These are phyloP conservation scores for Asobara japonica DNA, from an alignment of 1,140 invertebrate genomes.

Conservation along the genomic window DNA sequence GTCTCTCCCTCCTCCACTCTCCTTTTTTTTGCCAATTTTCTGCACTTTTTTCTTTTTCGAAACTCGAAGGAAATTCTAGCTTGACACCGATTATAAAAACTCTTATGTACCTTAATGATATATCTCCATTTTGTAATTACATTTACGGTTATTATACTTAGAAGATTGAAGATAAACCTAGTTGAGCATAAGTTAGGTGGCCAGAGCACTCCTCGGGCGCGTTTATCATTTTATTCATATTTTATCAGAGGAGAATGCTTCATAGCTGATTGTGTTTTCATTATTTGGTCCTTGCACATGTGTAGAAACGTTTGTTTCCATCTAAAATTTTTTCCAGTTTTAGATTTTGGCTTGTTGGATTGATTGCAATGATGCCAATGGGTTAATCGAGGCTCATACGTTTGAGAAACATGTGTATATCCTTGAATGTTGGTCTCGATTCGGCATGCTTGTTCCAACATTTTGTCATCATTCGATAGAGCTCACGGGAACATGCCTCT, in stretches of 20 bases:
- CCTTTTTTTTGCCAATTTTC: neutral
- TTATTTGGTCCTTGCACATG: conserved; percentile 53
- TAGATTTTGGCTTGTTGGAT: neutral
- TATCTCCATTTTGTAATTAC: conserved; percentile 15
- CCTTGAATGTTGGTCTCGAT: conserved; percentile 77
- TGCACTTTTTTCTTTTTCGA: neutral
- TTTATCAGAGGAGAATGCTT: conserved; percentile 47
- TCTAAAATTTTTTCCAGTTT: conserved; percentile 19
- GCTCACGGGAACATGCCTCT: conserved; percentile 68
- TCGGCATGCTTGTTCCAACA: conserved; percentile 77
- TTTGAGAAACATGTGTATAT: conserved; percentile 80
- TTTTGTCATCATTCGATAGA: conserved; percentile 80
- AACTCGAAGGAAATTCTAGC: conserved; percentile 19
- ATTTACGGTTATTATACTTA: conserved; percentile 33
- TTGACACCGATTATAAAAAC: conserved; percentile 35
- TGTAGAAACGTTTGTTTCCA: neutral
- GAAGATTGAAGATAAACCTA: conserved; percentile 60
- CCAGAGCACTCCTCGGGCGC: conserved; percentile 55
- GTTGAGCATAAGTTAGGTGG: conserved; percentile 64
- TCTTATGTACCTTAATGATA: conserved; percentile 26
- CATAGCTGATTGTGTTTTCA: conserved; percentile 64
- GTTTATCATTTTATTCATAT: conserved; percentile 18
- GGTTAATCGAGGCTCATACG: conserved; percentile 72
- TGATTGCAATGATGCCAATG: neutral
- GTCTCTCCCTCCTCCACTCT: neutral